phyloP scores from a whole-genome alignment of 1,140 invertebrate genomes.

The Trachymyrmex cornetzi region DNA sequence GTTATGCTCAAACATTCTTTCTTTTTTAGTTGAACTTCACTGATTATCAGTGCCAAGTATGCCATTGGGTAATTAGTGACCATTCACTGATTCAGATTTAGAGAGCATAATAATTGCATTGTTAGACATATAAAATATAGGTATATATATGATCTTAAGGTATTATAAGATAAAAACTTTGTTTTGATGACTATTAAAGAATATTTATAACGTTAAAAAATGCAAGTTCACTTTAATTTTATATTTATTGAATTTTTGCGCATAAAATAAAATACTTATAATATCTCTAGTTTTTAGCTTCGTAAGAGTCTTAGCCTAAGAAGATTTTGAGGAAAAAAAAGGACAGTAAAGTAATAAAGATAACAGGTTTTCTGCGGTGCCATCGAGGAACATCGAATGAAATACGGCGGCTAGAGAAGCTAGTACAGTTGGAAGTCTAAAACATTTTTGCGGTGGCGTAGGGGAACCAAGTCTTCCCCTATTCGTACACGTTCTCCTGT shows the following conservation, averaged over 20 bases:
- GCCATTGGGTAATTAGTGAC: too few relatives aligned
- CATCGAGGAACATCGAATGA: slow-evolving; percentile 62
- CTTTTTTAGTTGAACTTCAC: too few relatives aligned
- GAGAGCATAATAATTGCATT: neutral
- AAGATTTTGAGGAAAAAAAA: slow-evolving; percentile 46
- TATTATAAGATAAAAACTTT: neutral
- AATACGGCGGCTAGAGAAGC: slow-evolving; percentile 47
- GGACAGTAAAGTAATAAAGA: slow-evolving; percentile 57
- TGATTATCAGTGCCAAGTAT: too few relatives aligned
- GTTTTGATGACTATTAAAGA: neutral
- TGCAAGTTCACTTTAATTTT: neutral
- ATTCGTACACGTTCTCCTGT: slow-evolving; percentile 33
- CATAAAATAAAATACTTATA: slow-evolving; percentile 46
- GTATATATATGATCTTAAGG: neutral
- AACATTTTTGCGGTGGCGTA: slow-evolving; percentile 62
- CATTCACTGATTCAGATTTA: too few relatives aligned
- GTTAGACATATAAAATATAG: neutral
- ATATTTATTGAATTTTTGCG: neutral
- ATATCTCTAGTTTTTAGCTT: slow-evolving; percentile 27
- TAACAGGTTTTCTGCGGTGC: slow-evolving; percentile 53
- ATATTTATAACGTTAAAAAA: slow-evolving; percentile 17
- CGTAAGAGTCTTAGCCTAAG: slow-evolving; percentile 58
- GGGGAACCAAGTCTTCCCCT: slow-evolving; percentile 27
- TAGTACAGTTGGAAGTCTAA: slow-evolving; percentile 58
- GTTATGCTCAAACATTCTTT: too few relatives aligned